A percentile compares a stretch with the other conserved stretches of the same genome.
Conservation (phyloP, 2,888 invertebrate species). For the Drosophila basisetae region DNA sequence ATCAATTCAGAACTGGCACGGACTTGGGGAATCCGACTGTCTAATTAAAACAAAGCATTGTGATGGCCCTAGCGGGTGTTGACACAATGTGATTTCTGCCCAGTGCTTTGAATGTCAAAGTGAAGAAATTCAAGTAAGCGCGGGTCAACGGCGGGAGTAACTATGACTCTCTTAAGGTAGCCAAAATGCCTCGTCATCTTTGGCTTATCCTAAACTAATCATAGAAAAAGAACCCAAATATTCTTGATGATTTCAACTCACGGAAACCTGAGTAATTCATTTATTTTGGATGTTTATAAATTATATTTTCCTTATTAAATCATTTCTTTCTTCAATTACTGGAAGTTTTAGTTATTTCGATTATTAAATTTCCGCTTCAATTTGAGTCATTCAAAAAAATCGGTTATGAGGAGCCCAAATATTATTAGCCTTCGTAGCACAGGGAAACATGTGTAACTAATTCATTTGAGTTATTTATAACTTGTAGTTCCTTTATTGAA, state of each 20-base stretch:
- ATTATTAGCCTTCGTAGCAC: not conserved
- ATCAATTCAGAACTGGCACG: too few species aligned
- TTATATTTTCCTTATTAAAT: not conserved
- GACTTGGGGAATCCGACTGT: too few species aligned
- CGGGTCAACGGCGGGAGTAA: too few species aligned
- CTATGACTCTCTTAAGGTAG: too few species aligned
- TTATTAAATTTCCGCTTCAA: not conserved
- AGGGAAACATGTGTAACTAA: not conserved
- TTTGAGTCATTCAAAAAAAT: not conserved
- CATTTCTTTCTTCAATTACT: not conserved
- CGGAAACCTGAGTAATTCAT: not conserved
- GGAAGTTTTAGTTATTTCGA: not conserved
- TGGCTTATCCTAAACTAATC: too few species aligned
- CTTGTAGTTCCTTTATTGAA: not conserved
- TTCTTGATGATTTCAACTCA: not conserved
- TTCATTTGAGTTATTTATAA: not conserved
- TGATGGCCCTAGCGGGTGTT: too few species aligned
- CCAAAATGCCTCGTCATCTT: too few species aligned
- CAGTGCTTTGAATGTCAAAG: too few species aligned
- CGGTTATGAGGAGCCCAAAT: not conserved
- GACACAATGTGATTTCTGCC: too few species aligned
- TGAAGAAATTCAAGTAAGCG: too few species aligned
- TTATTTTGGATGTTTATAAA: not conserved
- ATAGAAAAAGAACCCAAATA: not conserved
- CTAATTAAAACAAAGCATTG: too few species aligned